phyloP scores from a whole-genome alignment of 2,797 vertebrate species.

The Sebastes alutus region DNA sequence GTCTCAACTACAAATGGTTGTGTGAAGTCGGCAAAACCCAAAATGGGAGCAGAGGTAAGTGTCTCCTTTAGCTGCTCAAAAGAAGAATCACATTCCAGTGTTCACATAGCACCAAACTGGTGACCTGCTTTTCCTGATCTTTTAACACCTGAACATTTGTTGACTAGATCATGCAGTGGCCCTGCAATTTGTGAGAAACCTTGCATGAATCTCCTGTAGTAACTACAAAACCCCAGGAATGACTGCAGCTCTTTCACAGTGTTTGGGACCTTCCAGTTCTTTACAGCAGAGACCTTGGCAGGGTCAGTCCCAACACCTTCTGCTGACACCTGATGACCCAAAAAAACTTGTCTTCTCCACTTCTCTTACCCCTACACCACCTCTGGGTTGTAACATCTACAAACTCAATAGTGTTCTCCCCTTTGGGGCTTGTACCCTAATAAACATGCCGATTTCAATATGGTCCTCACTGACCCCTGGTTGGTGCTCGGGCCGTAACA shows the following conservation, averaged over 20 bases:
- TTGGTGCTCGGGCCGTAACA: too few species aligned
- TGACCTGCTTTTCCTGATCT: not conserved
- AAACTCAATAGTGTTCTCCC: too few species aligned
- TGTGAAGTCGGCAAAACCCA: constrained; percentile 8
- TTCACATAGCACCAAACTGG: not conserved
- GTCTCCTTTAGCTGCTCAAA: not conserved
- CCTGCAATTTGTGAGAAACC: constrained; percentile 2
- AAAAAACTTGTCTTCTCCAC: not conserved
- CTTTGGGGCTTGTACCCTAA: too few species aligned
- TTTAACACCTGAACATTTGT: not conserved
- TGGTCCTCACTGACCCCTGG: too few species aligned
- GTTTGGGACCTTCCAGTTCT: not conserved
- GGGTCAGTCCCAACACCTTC: not conserved
- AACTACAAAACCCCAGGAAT: not conserved
- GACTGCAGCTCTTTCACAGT: not conserved
- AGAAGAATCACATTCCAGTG: not conserved
- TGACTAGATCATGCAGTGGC: constrained; percentile 1
- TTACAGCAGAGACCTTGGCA: not conserved
- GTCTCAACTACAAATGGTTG: constrained; percentile 4
- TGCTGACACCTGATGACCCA: not conserved
- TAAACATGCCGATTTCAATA: too few species aligned
- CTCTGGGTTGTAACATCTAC: too few species aligned
- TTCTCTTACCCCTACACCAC: too few species aligned
- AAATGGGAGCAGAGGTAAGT: not conserved
- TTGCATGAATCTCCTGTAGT: not conserved